phyloP scores from a whole-genome alignment of 23 tunicate genomes.

The Trididemnum clinides region DNA sequence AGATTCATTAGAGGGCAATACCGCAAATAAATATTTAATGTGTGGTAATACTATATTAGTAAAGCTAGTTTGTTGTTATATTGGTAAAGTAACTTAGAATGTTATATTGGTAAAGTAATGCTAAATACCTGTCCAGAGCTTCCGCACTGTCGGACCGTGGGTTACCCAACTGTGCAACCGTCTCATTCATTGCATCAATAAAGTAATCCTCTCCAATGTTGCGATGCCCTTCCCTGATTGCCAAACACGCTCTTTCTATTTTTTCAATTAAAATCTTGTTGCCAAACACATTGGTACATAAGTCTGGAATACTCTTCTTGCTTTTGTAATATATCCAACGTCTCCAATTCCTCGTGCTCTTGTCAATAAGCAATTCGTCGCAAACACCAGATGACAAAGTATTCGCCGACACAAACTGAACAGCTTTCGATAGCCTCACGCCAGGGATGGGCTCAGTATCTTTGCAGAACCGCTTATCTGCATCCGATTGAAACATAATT shows the following conservation, averaged over 20 bases:
- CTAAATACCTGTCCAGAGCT: conserved; percentile 84
- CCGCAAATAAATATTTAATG: too few species aligned
- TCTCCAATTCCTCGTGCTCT: conserved; percentile 67
- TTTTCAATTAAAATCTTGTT: conserved; percentile 62
- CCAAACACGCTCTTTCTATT: conserved; percentile 53
- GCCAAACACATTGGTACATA: conserved; percentile 57
- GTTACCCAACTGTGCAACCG: conserved; percentile 48
- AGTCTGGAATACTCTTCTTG: conserved; percentile 68
- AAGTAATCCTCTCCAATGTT: conserved; percentile 59
- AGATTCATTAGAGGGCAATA: too few species aligned
- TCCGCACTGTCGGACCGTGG: conserved; percentile 87
- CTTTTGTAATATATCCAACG: conserved; percentile 75
- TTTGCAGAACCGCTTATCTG: too few species aligned
- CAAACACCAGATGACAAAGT: conserved; percentile 47
- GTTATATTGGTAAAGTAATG: too few species aligned
- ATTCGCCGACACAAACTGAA: conserved; percentile 62
- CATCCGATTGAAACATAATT: too few species aligned
- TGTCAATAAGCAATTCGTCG: conserved; percentile 45
- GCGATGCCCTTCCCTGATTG: conserved; percentile 41
- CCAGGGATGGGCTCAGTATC: conserved; percentile 43
- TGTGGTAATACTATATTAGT: too few species aligned
- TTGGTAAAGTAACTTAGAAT: too few species aligned
- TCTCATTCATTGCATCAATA: conserved; percentile 54
- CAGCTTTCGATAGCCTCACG: conserved; percentile 38
- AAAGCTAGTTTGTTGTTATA: too few species aligned